phyloP scores from a whole-genome alignment of 2,888 invertebrate genomes.

The Archaeoteleia sp. region DNA sequence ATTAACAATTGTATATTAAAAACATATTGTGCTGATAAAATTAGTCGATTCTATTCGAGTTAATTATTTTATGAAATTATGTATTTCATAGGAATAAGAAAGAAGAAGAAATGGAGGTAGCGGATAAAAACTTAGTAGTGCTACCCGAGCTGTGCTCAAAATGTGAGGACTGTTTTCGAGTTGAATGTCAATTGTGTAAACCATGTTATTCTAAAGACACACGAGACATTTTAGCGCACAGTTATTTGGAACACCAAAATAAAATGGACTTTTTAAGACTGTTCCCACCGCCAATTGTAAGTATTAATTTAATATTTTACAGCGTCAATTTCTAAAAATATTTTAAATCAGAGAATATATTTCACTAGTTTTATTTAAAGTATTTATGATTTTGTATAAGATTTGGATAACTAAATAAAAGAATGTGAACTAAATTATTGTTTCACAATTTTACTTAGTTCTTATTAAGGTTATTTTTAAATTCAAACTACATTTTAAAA shows the following conservation, averaged over 20 bases:
- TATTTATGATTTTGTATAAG: too few species aligned
- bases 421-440: too few species aligned
- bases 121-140: conserved; percentile 87
- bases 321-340: background rate
- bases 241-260: conserved; percentile 88
- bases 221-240: conserved; percentile 78
- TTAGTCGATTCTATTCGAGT: too few species aligned
- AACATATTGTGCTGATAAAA: too few species aligned
- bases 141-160: conserved; percentile 82
- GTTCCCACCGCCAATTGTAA: conserved; percentile 84
- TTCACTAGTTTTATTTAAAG: background rate
- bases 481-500: too few species aligned
- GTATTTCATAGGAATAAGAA: conserved; percentile 61
- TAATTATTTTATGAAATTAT: too few species aligned
- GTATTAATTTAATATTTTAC: conserved; percentile 52
- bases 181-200: conserved; percentile 86
- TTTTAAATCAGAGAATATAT: background rate
- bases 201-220: conserved; percentile 83
- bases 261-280: conserved; percentile 87
- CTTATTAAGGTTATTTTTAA: too few species aligned
- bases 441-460: too few species aligned
- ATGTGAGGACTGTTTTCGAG: conserved; percentile 79
- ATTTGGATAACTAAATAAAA: too few species aligned
- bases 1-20: background rate
- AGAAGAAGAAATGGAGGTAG: conserved; percentile 81